phyloP scores from a whole-genome alignment of 2,797 vertebrate genomes.

The Oophaga sylvatica region DNA sequence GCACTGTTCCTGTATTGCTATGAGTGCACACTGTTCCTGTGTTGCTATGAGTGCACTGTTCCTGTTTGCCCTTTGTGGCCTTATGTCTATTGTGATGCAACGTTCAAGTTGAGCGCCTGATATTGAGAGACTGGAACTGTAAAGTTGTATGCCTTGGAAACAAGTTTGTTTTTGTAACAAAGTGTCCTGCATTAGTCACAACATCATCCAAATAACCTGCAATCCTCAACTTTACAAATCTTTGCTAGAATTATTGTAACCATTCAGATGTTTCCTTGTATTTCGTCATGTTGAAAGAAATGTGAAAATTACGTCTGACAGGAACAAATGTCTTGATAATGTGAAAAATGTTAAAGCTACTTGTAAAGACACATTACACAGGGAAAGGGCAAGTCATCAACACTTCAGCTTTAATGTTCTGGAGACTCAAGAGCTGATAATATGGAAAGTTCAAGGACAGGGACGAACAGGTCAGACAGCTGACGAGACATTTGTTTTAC shows the following conservation, averaged over 20 bases:
- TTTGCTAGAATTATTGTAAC: neutral
- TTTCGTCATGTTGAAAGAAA: neutral
- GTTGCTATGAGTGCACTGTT: no score
- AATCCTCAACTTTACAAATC: neutral
- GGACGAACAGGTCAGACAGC: neutral
- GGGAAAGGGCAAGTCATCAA: slow-evolving; percentile 25
- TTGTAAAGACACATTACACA: slow-evolving; percentile 13
- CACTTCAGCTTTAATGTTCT: slow-evolving; percentile 1
- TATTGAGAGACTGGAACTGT: no score
- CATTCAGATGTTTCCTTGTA: neutral
- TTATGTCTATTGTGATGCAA: no score
- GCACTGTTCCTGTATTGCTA: no score
- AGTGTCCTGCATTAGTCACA: no score
- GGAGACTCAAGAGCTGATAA: slow-evolving; percentile 10
- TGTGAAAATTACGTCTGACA: neutral
- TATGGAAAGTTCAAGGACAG: slow-evolving; percentile 36
- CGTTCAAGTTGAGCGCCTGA: no score
- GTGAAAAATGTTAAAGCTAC: neutral
- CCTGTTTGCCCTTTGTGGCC: no score
- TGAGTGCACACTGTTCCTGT: no score
- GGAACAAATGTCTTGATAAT: neutral
- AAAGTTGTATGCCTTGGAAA: no score
- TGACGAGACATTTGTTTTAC: neutral
- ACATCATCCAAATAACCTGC: no score
- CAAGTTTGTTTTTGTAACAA: no score